Conservation (phyloP, 2,113 vertebrate genomes). For the Rhea pennata region DNA sequence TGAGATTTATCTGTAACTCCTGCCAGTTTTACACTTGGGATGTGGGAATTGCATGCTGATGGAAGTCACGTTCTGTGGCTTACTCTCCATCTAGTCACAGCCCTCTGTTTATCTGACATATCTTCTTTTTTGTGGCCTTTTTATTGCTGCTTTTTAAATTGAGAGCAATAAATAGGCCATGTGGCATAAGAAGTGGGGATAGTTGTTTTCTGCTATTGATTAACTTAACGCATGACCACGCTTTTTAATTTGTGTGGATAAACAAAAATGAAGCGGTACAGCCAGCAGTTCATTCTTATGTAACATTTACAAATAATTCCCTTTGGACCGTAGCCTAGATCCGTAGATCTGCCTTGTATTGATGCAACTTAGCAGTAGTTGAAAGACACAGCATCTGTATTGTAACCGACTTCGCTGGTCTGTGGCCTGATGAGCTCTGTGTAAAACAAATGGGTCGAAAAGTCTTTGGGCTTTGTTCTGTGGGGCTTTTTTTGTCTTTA, state of each 20-base stretch:
- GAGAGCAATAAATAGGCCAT: conserved; percentile 45
- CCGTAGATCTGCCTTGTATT: neutral
- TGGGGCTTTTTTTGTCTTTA: neutral
- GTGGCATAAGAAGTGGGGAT: neutral
- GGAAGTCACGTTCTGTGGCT: neutral
- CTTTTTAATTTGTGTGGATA: conserved; percentile 57
- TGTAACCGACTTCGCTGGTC: neutral
- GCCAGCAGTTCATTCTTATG: conserved; percentile 41
- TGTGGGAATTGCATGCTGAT: neutral
- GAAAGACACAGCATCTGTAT: neutral
- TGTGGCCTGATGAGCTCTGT: neutral
- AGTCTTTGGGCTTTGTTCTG: neutral
- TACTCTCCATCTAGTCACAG: rapidly evolving
- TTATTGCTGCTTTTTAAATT: conserved; percentile 13
- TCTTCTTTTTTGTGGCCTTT: conserved; percentile 25
- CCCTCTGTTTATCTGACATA: neutral
- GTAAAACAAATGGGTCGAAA: neutral
- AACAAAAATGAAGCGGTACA: neutral
- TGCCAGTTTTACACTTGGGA: neutral
- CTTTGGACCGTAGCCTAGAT: conserved; percentile 19
- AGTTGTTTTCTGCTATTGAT: conserved; percentile 52
- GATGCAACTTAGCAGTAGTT: neutral
- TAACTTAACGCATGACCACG: conserved; percentile 37
- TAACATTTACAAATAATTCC: conserved; percentile 51
- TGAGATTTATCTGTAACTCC: neutral